phyloP scores from a whole-genome alignment of 2,888 invertebrate genomes.

The Eumacrocentrus americanus region DNA sequence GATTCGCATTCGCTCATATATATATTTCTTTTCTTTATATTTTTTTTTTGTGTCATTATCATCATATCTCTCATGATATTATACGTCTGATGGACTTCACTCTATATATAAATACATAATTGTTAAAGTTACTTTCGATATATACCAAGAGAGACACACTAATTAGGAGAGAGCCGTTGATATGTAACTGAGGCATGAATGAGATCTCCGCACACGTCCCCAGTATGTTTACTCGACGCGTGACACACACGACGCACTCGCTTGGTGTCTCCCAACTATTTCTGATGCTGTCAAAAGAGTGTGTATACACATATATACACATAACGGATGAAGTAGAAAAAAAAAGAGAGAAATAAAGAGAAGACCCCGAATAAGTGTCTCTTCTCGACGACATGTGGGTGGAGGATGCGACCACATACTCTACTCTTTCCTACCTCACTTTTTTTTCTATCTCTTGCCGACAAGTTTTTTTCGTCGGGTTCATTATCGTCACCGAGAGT shows the following conservation, averaged over 20 bases:
- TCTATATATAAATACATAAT: background rate
- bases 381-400: conserved; percentile 39
- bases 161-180: conserved; percentile 29
- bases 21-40: conserved; percentile 7
- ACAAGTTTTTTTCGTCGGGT: conserved; percentile 31
- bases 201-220: conserved; percentile 21
- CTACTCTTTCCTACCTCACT: conserved; percentile 15
- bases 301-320: conserved; percentile 5
- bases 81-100: background rate
- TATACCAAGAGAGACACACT: conserved; percentile 16
- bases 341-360: conserved; percentile 19
- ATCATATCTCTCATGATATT: background rate
- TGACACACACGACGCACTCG: conserved; percentile 23
- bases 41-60: conserved; percentile 1
- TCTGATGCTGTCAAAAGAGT: conserved; percentile 26
- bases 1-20: conserved; percentile 25
- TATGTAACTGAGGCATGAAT: conserved; percentile 29
- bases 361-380: conserved; percentile 6
- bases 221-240: conserved; percentile 24
- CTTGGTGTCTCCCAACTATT: conserved; percentile 33
- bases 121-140: conserved; percentile 20
- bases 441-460: conserved; percentile 27
- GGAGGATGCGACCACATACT: conserved; percentile 34
- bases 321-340: conserved; percentile 3
- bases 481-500: conserved; percentile 35